Percentiles rank a stretch among this genome's conserved stretches.
phyloP scores from a whole-genome alignment of 2,113 vertebrate species.

The Catharus bicknelli region DNA sequence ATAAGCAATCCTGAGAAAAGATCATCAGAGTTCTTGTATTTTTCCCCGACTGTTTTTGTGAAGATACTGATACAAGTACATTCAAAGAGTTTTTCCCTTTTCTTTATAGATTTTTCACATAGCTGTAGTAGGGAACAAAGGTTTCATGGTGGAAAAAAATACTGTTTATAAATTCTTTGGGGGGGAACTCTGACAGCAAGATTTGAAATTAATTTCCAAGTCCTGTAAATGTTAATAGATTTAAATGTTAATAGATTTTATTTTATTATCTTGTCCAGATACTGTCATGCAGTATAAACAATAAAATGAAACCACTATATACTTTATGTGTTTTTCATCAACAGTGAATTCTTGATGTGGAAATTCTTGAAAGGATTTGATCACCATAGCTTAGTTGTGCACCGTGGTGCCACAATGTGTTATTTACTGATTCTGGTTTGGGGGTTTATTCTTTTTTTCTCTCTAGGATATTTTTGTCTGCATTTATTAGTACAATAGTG shows the following conservation, averaged over 20 bases:
- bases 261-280: neutral
- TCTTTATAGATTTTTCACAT: neutral
- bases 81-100: neutral
- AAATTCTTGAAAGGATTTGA: neutral
- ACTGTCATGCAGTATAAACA: neutral
- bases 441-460: neutral
- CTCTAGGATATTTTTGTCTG: neutral
- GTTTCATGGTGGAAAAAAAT: neutral
- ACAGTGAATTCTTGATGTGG: neutral
- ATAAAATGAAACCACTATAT: neutral
- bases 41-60: neutral
- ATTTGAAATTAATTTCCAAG: neutral
- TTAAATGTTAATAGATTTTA: neutral
- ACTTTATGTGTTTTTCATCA: neutral
- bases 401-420: neutral
- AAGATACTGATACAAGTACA: neutral
- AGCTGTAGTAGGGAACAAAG: neutral
- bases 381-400: neutral
- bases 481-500: neutral
- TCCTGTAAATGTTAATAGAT: neutral
- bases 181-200: neutral
- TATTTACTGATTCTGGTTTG: neutral
- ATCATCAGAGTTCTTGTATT: constrained; percentile 42
- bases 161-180: neutral
- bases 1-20: constrained; percentile 61